These are phyloP conservation scores for Silurus asotus DNA, from an alignment of 2,113 vertebrate genomes.

Conservation along the genomic window DNA sequence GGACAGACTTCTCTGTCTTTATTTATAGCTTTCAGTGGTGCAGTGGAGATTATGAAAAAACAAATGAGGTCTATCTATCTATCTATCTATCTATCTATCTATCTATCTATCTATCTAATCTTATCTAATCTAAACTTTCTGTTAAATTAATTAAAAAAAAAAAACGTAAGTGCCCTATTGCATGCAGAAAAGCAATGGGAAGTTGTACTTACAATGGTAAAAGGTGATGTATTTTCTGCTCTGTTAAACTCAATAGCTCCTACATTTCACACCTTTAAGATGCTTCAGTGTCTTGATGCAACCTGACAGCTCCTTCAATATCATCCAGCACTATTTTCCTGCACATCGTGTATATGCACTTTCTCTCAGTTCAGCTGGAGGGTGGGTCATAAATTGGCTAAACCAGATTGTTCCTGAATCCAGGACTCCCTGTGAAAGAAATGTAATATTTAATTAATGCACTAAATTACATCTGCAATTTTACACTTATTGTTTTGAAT, in stretches of 20 bases:
- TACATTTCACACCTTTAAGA: conserved; percentile 18
- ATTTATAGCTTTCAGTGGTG: conserved; percentile 31
- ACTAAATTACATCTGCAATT: background rate
- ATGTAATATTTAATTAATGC: conserved; percentile 4
- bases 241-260: background rate
- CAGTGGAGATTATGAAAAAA: background rate
- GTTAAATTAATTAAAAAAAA: background rate
- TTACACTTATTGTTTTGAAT: background rate
- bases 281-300: background rate
- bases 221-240: background rate
- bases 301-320: background rate
- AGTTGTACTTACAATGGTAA: background rate
- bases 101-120: background rate
- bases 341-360: background rate
- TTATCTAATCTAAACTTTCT: background rate
- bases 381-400: background rate
- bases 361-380: background rate
- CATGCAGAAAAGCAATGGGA: background rate
- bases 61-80: background rate
- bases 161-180: background rate
- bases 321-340: background rate
- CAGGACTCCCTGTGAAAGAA: background rate
- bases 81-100: background rate
- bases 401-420: background rate
- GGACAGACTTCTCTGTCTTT: background rate